These are phyloP conservation scores for Cheirogaleus major DNA, from an alignment of 2,797 vertebrate species.

Conservation along the genomic window DNA sequence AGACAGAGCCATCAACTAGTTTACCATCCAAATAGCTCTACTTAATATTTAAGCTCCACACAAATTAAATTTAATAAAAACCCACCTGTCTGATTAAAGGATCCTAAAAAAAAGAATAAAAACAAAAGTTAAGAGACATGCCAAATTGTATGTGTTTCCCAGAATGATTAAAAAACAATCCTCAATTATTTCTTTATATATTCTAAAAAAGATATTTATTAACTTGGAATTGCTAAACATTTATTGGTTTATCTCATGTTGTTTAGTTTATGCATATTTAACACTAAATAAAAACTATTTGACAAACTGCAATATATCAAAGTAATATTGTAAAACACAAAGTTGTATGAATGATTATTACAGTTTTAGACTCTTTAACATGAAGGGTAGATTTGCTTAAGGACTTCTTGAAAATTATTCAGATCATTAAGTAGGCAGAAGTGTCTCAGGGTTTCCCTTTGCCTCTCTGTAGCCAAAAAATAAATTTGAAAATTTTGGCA, in stretches of 20 bases:
- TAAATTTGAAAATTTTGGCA: constrained; percentile 82
- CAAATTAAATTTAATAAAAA: constrained; percentile 78
- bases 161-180: constrained; percentile 52
- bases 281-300: not conserved
- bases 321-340: constrained; percentile 39
- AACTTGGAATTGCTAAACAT: constrained; percentile 8
- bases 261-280: constrained; percentile 47
- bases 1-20: constrained; percentile 55
- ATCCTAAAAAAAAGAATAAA: constrained; percentile 76
- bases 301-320: not conserved
- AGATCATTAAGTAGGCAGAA: constrained; percentile 32
- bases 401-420: not conserved
- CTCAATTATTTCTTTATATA: constrained; percentile 1
- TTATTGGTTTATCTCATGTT: constrained; percentile 33
- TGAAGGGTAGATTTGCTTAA: constrained; percentile 25
- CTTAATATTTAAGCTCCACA: constrained; percentile 72
- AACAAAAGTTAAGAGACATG: constrained; percentile 75
- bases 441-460: constrained; percentile 62
- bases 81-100: constrained; percentile 68
- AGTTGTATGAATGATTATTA: constrained; percentile 18
- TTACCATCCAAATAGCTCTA: constrained; percentile 70
- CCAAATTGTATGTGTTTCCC: constrained; percentile 49
- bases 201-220: constrained; percentile 31
- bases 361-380: not conserved
- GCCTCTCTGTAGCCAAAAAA: constrained; percentile 82